Evolutionary conservation across 2,888 invertebrate genomes (phyloP).

Genomic region (Hirtodrosophila trivittata): DNA sequence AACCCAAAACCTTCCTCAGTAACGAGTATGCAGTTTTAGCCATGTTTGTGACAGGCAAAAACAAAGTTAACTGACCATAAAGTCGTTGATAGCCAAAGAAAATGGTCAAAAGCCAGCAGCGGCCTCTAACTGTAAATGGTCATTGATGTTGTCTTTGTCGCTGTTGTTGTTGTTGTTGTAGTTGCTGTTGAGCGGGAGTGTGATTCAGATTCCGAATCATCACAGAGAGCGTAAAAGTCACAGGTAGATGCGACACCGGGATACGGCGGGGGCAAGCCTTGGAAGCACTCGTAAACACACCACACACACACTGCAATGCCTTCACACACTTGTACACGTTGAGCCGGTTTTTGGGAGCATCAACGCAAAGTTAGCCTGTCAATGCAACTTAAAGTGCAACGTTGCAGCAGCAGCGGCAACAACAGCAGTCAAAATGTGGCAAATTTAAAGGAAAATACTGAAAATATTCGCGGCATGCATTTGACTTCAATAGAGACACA

Average conservation of each 20-base stretch:
- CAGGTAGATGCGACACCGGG: conserved; percentile 41
- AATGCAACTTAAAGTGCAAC: conserved; percentile 46
- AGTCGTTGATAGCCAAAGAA: conserved; percentile 38
- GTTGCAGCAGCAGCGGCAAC: conserved; percentile 28
- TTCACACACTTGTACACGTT: conserved; percentile 37
- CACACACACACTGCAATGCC: background rate
- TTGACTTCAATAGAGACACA: conserved; percentile 24
- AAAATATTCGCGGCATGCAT: conserved; percentile 63
- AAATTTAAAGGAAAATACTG: conserved; percentile 64
- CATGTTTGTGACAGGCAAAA: conserved; percentile 37
- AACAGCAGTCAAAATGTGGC: conserved; percentile 63
- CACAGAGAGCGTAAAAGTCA: conserved; percentile 30
- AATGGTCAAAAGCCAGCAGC: conserved; percentile 51
- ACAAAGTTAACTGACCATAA: conserved; percentile 36
- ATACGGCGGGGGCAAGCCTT: conserved; percentile 41
- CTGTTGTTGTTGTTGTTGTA: conserved; percentile 22
- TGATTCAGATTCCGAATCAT: conserved; percentile 28
- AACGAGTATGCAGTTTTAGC: conserved; percentile 43
- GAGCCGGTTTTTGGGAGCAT: conserved; percentile 65
- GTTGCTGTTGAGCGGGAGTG: conserved; percentile 32
- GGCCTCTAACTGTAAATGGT: conserved; percentile 68
- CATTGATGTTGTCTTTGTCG: conserved; percentile 29
- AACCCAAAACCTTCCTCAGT: conserved; percentile 47
- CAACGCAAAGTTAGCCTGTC: conserved; percentile 30
- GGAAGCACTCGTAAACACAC: conserved; percentile 16